Percentiles rank a stretch among this genome's conserved stretches.
These are phyloP conservation scores for Dreissena rostriformis DNA, from an alignment of 1,140 invertebrate species.

Conservation along the genomic window DNA sequence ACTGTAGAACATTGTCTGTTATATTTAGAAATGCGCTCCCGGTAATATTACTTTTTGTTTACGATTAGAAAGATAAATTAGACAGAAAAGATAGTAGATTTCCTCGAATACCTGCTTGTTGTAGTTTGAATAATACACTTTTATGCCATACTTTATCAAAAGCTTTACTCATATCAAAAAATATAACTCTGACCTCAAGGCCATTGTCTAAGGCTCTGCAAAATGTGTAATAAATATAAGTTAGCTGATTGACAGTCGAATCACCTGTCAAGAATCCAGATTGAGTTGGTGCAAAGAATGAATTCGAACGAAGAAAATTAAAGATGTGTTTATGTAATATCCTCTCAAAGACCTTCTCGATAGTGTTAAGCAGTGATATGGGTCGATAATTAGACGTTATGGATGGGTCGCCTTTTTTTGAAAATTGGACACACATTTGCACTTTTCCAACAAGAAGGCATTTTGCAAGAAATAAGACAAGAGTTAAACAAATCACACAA, in stretches of 20 bases:
- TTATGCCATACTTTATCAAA: conserved; percentile 31
- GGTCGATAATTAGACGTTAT: conserved; percentile 35
- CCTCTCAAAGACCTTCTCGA: conserved; percentile 42
- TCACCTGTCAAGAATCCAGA: conserved; percentile 25
- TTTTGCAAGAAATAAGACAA: background rate
- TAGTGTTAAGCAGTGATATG: conserved; percentile 29
- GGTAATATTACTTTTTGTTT: conserved; percentile 18
- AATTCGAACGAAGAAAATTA: conserved; percentile 24
- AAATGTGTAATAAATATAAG: conserved; percentile 37
- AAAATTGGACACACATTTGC: conserved; percentile 13
- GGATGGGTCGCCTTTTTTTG: conserved; percentile 10
- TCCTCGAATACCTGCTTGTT: conserved; percentile 1
- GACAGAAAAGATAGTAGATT: conserved; percentile 3
- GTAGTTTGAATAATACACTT: conserved; percentile 36
- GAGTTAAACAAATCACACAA: conserved; percentile 13
- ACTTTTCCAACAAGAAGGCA: conserved; percentile 16
- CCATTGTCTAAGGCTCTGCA: conserved; percentile 7
- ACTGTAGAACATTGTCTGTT: too few species aligned
- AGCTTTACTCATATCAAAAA: conserved; percentile 39
- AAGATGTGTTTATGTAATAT: conserved; percentile 49
- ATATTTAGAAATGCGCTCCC: too few species aligned
- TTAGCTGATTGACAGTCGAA: conserved; percentile 25
- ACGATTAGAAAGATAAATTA: conserved; percentile 20
- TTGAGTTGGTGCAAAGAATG: conserved; percentile 26
- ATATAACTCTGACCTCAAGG: conserved; percentile 25